phyloP scores from a whole-genome alignment of 1,140 invertebrate species.

The Camponotus floridanus region DNA sequence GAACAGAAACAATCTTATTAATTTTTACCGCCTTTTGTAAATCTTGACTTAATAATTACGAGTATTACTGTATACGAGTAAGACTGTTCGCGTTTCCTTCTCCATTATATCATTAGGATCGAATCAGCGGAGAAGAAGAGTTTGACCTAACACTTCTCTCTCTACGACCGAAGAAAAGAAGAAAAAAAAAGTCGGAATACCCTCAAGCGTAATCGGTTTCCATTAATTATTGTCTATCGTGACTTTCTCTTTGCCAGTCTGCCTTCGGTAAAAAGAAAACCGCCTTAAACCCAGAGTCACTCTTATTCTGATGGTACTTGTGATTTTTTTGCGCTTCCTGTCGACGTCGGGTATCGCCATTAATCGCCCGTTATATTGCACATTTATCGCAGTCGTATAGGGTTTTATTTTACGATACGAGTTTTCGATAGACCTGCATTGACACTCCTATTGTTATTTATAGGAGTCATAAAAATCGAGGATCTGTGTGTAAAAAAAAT shows the following conservation, averaged over 20 bases:
- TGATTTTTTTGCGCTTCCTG: slow-evolving; percentile 26
- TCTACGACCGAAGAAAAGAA: not conserved
- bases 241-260: not conserved
- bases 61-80: not conserved
- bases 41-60: slow-evolving; percentile 2
- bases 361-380: slow-evolving; percentile 44
- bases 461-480: not conserved
- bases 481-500: slow-evolving; percentile 9
- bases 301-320: not conserved
- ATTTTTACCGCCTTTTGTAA: not conserved
- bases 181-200: slow-evolving; percentile 13
- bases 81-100: not conserved
- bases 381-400: slow-evolving; percentile 42
- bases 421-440: slow-evolving; percentile 15
- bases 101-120: slow-evolving; percentile 11
- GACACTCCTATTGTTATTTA: slow-evolving; percentile 27
- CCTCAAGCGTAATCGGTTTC: slow-evolving; percentile 42
- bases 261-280: slow-evolving; percentile 23
- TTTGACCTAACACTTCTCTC: not conserved
- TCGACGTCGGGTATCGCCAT: slow-evolving; percentile 1
- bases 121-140: not conserved
- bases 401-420: not conserved
- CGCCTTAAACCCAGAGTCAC: slow-evolving; percentile 26
- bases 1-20: not conserved
- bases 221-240: slow-evolving; percentile 53